Percentiles rank a stretch among this genome's conserved stretches.
These are phyloP conservation scores for Chaitophorus viminalis DNA, from an alignment of 2,888 invertebrate species.

Conservation along the genomic window DNA sequence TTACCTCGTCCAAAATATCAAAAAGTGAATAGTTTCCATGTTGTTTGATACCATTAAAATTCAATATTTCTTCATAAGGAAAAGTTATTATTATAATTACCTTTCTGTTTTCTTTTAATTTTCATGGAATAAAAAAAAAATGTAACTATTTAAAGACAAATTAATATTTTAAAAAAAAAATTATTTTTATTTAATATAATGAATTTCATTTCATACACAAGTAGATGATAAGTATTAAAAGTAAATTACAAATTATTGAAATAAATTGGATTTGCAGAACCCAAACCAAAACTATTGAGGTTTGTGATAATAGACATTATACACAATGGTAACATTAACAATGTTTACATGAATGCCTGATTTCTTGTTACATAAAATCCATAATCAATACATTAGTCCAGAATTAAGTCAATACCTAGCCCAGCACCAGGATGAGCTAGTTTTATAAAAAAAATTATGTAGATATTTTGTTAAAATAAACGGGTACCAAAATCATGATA, in stretches of 20 bases:
- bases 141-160: not conserved
- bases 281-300: not conserved
- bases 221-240: not conserved
- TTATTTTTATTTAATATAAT: not conserved
- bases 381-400: not conserved
- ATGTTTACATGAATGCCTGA: not conserved
- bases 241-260: constrained; percentile 5
- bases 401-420: constrained; percentile 17
- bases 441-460: constrained; percentile 7
- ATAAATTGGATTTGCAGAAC: constrained; percentile 9
- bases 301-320: constrained; percentile 20
- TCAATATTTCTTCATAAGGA: not conserved
- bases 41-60: not conserved
- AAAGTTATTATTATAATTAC: not conserved
- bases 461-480: constrained; percentile 40
- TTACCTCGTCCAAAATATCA: no score
- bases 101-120: not conserved
- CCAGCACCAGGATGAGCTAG: constrained; percentile 11
- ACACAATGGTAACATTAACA: constrained; percentile 51
- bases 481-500: constrained; percentile 43
- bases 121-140: not conserved
- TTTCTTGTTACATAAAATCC: not conserved
- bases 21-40: not conserved
- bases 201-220: not conserved
- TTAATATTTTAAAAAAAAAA: not conserved